Evolutionary conservation across 2,888 invertebrate species (phyloP), one percentile per base, ranked within the genome.

Genomic region (Rugalucina vietnamica): DNA sequence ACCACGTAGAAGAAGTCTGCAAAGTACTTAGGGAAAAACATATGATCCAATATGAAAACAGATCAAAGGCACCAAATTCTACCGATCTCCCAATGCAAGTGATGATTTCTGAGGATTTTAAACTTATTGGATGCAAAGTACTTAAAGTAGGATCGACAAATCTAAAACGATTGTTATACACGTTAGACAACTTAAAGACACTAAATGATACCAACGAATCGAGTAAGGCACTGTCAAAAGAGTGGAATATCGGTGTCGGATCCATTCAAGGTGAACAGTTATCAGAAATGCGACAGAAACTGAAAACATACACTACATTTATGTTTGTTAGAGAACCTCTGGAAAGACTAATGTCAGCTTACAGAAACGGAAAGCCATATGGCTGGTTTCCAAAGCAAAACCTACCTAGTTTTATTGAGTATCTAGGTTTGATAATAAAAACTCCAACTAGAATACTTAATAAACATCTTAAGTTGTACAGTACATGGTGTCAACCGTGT

Each of bases 291-390:
- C 65, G 24, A 18, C 14, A 34, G 1, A 32, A 65, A 32, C 65
- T 65, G 4, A 32, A 18, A 10, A 65, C 65, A 65, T 65, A 65
- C 65, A 65, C 65, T 4, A 65, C 32, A n/a, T 65, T 34, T 29
- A 65, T 65, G 65, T 65, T 65, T 34, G 65, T 65, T 21, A 32
- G 65, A 65, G 65, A 65, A 4, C 65, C 65, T 18, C 21, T 65
- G 18, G 65, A 65, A 34, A 65, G 65, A 34, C 65, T 65, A 2
- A 21, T 65, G 65, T 65, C 65, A 12, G 65, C 65, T 21, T 65
- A 65, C 65, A 65, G 65, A 34, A 34, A 65, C 18, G 65, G 34
- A 21, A 21, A 34, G 3, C 65, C 65, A 34, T 14, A 32, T 12
- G 5, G 3, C 12, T 65, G 65, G 65, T 65, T 65, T 34, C 14